A percentile compares a stretch with the other conserved stretches of the same genome.
phyloP scores from a whole-genome alignment of 2,888 invertebrate genomes.

The Aporophyla nigra region DNA sequence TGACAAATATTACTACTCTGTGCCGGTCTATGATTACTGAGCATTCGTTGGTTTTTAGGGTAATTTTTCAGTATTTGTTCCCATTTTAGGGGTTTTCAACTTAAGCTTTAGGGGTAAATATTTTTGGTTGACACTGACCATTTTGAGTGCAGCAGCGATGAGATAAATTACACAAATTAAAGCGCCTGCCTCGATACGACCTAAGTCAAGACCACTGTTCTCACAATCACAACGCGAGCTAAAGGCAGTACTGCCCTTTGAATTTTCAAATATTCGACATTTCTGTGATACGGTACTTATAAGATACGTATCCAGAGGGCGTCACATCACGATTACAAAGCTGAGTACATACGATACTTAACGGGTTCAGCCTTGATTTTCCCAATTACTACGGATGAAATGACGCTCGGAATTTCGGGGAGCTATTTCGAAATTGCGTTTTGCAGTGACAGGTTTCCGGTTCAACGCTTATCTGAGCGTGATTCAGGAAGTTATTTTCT shows the following conservation, averaged over 20 bases:
- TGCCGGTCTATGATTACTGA: too few relatives aligned
- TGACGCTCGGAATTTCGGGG: constrained; percentile 32
- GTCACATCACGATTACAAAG: constrained; percentile 8
- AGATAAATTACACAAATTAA: too few relatives aligned
- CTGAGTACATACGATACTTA: constrained; percentile 6
- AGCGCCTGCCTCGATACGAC: too few relatives aligned
- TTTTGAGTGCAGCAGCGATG: too few relatives aligned
- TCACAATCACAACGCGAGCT: too few relatives aligned
- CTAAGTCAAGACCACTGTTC: too few relatives aligned
- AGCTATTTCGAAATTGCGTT: constrained; percentile 44
- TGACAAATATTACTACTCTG: too few relatives aligned
- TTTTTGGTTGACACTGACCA: too few relatives aligned
- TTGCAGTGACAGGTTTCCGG: constrained; percentile 29
- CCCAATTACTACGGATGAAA: constrained; percentile 39
- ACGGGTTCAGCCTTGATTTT: constrained; percentile 38
- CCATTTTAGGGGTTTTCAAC: too few relatives aligned
- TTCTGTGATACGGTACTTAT: not conserved
- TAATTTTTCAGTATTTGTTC: too few relatives aligned
- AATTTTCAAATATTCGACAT: not conserved
- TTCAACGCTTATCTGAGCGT: constrained; percentile 13
- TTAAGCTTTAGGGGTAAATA: too few relatives aligned
- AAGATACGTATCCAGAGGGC: not conserved
- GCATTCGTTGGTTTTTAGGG: too few relatives aligned
- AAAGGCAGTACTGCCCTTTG: not conserved
- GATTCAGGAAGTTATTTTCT: constrained; percentile 23